A percentile compares a stretch with the other conserved stretches of the same genome.
Evolutionary conservation across 2,888 invertebrate genomes (phyloP).

Genomic region (Tetanocera ferruginea): DNA sequence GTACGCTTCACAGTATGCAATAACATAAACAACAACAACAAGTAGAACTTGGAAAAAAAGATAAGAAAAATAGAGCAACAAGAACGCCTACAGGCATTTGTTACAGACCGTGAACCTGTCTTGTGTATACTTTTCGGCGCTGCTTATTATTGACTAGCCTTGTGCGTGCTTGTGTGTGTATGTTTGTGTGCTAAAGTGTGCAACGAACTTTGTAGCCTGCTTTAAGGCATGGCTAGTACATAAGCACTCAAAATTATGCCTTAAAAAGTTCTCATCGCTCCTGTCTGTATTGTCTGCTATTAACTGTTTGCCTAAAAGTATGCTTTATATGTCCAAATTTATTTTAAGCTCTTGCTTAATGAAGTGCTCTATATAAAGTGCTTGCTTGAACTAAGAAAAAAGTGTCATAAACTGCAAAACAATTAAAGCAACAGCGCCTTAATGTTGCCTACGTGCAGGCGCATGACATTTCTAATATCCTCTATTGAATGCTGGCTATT

Average conservation of each 20-base stretch:
- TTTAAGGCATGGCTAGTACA: not conserved
- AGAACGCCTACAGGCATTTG: no score
- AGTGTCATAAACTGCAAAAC: not conserved
- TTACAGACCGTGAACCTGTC: no score
- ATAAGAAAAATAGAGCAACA: no score
- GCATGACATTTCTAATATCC: not conserved
- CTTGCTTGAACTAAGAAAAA: not conserved
- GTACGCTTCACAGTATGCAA: no score
- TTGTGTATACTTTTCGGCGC: no score
- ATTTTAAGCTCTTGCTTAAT: not conserved
- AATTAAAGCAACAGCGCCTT: not conserved
- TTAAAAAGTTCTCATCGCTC: not conserved
- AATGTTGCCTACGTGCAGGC: not conserved
- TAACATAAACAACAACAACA: no score
- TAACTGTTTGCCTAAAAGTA: not conserved
- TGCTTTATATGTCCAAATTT: not conserved
- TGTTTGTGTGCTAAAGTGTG: not conserved
- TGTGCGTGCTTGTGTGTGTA: no score
- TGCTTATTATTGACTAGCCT: no score
- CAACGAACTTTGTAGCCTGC: conserved; percentile 1
- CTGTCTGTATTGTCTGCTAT: not conserved
- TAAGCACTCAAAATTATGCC: not conserved
- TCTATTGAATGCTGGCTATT: not conserved
- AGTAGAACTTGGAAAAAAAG: no score
- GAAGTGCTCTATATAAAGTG: not conserved